These are phyloP conservation scores for Diadromus collaris DNA, from an alignment of 2,888 invertebrate species.

Conservation along the genomic window DNA sequence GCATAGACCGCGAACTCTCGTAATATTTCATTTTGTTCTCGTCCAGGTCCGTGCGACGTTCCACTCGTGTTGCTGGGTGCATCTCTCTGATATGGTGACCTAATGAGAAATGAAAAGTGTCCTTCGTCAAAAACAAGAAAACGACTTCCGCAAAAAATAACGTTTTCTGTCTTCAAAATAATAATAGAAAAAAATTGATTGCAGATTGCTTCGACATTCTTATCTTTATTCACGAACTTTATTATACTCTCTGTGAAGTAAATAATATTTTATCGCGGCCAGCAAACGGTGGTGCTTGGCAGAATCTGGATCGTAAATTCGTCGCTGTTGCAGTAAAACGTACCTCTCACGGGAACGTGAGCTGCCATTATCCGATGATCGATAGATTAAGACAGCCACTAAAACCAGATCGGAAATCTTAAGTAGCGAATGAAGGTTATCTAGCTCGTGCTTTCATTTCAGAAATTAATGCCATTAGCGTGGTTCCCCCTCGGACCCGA, in stretches of 20 bases:
- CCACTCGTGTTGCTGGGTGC: neutral
- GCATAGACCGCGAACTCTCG: constrained; percentile 2
- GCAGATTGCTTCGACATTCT: neutral
- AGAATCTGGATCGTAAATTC: constrained; percentile 23
- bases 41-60: neutral
- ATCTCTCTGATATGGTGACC: neutral
- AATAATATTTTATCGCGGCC: neutral
- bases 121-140: neutral
- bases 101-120: neutral
- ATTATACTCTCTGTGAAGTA: neutral
- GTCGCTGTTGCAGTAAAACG: neutral
- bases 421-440: constrained; percentile 29
- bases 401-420: constrained; percentile 16
- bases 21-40: neutral
- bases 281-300: constrained; percentile 1
- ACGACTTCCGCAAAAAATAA: neutral
- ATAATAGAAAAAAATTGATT: neutral
- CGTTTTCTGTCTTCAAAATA: too few relatives aligned
- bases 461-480: constrained; percentile 40
- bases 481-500: constrained; percentile 12
- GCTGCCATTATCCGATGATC: constrained; percentile 22
- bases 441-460: constrained; percentile 12
- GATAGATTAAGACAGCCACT: constrained; percentile 42
- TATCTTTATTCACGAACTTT: neutral
- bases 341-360: constrained; percentile 8